Evolutionary conservation across 2,797 vertebrate species (phyloP).

Genomic region (Scomberomorus guttatus): DNA sequence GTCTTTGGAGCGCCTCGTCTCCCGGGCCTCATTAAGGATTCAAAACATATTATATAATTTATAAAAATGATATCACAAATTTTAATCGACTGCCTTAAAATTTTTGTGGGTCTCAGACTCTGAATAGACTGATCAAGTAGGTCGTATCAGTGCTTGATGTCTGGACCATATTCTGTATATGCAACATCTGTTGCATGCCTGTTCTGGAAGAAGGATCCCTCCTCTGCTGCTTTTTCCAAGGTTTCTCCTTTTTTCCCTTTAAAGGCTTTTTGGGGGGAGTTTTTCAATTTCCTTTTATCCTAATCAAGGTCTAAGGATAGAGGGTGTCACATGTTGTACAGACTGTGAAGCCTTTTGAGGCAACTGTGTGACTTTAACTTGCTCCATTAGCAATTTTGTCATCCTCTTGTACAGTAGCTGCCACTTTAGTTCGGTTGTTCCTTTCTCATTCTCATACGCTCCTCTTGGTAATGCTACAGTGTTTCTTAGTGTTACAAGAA

Average conservation of each 20-base stretch:
- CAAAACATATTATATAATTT: neutral
- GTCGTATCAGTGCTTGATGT: no score
- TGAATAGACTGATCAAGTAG: neutral
- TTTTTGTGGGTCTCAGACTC: neutral
- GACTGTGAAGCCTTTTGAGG: no score
- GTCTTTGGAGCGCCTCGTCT: neutral
- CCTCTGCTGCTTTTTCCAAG: neutral
- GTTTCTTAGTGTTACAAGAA: neutral
- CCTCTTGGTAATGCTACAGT: neutral
- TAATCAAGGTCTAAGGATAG: no score
- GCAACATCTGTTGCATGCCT: neutral
- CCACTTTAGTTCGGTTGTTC: neutral
- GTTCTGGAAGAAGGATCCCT: neutral
- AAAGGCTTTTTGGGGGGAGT: no score
- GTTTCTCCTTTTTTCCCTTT: neutral
- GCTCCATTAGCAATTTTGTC: neutral
- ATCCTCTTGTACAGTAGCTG: neutral
- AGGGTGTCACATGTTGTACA: no score
- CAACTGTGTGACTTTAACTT: neutral
- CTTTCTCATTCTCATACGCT: neutral
- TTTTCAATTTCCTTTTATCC: no score
- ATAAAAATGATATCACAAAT: neutral
- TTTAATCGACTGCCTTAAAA: neutral
- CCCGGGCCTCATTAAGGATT: neutral
- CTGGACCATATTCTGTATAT: neutral